Percentiles rank a stretch among this genome's conserved stretches.
Conservation (phyloP, 2,113 vertebrate genomes). For the Phodopus roborovskii region DNA sequence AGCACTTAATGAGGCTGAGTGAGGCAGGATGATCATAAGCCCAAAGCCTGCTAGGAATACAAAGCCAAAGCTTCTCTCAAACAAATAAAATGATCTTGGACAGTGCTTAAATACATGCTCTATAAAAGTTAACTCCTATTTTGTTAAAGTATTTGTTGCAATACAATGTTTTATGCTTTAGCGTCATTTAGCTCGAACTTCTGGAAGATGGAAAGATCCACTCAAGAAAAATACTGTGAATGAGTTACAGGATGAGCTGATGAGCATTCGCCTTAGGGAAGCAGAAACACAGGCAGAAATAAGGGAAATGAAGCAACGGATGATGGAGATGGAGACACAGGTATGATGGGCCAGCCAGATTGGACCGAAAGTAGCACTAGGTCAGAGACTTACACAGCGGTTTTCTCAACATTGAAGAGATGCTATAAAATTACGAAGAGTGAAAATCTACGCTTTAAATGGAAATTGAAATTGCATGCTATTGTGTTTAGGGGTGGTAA, state of each 20-base stretch:
- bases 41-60: neutral
- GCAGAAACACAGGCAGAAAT: constrained; percentile 97
- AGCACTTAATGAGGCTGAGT: neutral
- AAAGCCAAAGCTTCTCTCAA: neutral
- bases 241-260: constrained; percentile 97
- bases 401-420: neutral
- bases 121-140: constrained; percentile 37
- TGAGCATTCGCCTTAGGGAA: constrained; percentile 95
- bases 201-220: constrained; percentile 96
- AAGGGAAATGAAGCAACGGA: constrained; percentile 94
- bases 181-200: constrained; percentile 95
- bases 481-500: neutral
- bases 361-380: neutral
- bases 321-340: constrained; percentile 97
- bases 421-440: neutral
- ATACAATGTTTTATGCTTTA: constrained; percentile 78
- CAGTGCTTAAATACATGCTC: neutral
- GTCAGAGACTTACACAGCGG: neutral
- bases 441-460: constrained; percentile 29
- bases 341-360: constrained; percentile 80
- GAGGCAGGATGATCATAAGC: neutral
- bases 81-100: neutral
- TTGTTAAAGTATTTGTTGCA: constrained; percentile 5
- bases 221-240: constrained; percentile 93
- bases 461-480: neutral